These are phyloP conservation scores for Hippopotamyrus pictus DNA, from an alignment of 2,797 vertebrate genomes.

Conservation along the genomic window DNA sequence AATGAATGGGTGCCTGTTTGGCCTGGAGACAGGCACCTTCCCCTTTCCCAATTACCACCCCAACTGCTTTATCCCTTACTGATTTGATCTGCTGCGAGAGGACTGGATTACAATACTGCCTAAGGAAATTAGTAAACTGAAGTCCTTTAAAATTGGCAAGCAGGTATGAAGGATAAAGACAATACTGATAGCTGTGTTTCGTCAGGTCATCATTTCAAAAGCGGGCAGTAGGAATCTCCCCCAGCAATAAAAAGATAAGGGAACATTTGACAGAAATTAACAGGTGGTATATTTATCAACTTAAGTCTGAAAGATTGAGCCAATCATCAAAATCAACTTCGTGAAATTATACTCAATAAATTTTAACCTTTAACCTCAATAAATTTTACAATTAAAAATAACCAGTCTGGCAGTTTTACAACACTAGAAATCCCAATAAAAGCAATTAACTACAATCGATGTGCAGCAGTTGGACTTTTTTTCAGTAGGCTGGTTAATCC, in stretches of 20 bases:
- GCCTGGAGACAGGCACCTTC: constrained; percentile 11
- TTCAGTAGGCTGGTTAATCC: background rate
- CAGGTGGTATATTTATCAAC: background rate
- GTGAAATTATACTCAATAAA: background rate
- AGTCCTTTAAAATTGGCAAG: constrained; percentile 52
- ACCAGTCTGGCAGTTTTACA: background rate
- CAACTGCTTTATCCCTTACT: constrained; percentile 26
- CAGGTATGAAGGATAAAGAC: constrained; percentile 31
- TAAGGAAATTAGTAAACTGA: constrained; percentile 46
- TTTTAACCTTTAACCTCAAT: background rate
- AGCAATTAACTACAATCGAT: background rate
- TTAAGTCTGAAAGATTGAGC: background rate
- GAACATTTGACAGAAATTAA: background rate
- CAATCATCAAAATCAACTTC: background rate
- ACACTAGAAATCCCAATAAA: background rate
- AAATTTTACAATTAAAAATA: background rate
- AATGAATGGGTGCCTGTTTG: constrained; percentile 13
- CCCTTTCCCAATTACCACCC: constrained; percentile 22
- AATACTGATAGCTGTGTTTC: constrained; percentile 44
- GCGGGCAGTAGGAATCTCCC: background rate
- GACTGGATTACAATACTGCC: constrained; percentile 49
- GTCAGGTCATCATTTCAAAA: background rate
- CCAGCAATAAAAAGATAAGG: constrained; percentile 23
- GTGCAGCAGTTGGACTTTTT: background rate
- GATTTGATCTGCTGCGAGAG: constrained; percentile 34